phyloP scores from a whole-genome alignment of 2,113 vertebrate species.

The Ahaetulla prasina region DNA sequence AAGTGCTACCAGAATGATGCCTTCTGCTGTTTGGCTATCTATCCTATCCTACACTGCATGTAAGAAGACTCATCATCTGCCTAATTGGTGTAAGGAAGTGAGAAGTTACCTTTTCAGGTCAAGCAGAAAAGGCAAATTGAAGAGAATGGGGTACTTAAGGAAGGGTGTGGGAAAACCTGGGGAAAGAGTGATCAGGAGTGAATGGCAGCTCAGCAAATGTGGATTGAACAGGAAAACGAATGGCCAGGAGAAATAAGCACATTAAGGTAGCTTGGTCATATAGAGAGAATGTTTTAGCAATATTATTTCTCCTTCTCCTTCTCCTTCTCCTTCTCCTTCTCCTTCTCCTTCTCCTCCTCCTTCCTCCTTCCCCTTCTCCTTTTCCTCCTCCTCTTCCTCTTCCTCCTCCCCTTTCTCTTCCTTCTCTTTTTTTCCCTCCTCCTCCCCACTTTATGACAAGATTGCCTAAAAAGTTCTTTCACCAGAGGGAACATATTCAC shows the following conservation, averaged over 20 bases:
- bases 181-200: background rate
- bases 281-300: background rate
- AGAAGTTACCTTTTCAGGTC: background rate
- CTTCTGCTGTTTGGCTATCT: background rate
- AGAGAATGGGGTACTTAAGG: background rate
- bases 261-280: background rate
- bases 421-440: background rate
- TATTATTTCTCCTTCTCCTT: background rate
- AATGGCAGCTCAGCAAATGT: background rate
- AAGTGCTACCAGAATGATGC: too few species aligned
- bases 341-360: background rate
- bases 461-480: background rate
- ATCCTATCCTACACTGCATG: background rate
- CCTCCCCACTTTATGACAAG: background rate
- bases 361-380: background rate
- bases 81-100: background rate
- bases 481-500: background rate
- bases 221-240: background rate
- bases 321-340: accelerated
- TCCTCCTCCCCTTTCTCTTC: background rate
- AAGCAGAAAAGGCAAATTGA: background rate
- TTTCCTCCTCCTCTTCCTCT: background rate
- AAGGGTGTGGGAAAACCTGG: background rate
- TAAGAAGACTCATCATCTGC: background rate
- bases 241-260: background rate